A percentile compares a stretch with the other conserved stretches of the same genome.
Evolutionary conservation across 92 coral and sea anemone species (phyloP).

Genomic region (Palythoa grandiflora): DNA sequence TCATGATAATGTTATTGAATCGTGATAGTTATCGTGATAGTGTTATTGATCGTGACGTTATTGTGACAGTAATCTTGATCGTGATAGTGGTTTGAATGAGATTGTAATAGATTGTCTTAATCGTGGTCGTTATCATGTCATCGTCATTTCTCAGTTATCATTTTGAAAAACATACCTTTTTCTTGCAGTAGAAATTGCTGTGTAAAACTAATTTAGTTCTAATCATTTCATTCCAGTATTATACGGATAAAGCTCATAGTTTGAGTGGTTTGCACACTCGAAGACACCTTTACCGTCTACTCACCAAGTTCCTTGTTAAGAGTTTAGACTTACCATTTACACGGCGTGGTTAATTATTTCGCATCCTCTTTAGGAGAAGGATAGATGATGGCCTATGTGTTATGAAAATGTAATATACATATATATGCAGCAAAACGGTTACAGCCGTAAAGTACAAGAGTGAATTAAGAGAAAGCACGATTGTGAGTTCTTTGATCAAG

Average conservation of each 20-base stretch:
- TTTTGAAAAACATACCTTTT: not conserved
- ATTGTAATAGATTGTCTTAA: too few species aligned
- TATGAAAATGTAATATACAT: not conserved
- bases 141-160: not conserved
- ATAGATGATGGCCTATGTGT: not conserved
- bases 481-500: too few species aligned
- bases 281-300: slow-evolving; percentile 76
- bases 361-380: not conserved
- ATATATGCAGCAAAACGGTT: too few species aligned
- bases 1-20: too few species aligned
- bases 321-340: slow-evolving; percentile 59
- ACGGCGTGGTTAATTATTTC: slow-evolving; percentile 3
- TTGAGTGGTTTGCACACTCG: slow-evolving; percentile 71
- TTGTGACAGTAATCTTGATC: too few species aligned
- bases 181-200: too few species aligned
- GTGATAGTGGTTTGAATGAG: too few species aligned
- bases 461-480: too few species aligned
- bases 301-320: slow-evolving; percentile 75
- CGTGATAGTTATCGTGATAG: too few species aligned
- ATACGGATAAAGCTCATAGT: slow-evolving; percentile 88
- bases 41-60: too few species aligned
- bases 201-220: too few species aligned
- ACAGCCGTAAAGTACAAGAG: too few species aligned
- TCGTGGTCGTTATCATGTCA: not conserved
- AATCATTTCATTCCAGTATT: slow-evolving; percentile 56